Evolutionary conservation across 2,888 invertebrate species (phyloP).

Genomic region (Mechanitis messenoides): DNA sequence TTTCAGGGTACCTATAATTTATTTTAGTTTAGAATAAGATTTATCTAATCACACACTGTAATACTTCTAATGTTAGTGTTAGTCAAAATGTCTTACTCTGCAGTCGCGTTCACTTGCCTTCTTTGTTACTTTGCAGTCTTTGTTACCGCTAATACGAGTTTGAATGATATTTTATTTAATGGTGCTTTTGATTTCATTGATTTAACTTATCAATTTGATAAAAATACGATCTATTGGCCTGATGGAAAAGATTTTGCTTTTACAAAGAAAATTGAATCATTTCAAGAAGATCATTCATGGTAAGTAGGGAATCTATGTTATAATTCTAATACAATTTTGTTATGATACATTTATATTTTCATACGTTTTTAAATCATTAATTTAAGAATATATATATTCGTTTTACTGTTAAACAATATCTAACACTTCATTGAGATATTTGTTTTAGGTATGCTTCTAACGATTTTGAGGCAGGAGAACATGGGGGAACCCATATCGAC

Average conservation of each 20-base stretch:
- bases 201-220: conserved; percentile 49
- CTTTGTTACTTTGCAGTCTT: conserved; percentile 22
- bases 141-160: conserved; percentile 21
- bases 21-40: too few species aligned
- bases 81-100: conserved; percentile 33
- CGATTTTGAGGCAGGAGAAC: conserved; percentile 73
- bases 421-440: conserved; percentile 4
- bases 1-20: too few species aligned
- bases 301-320: conserved; percentile 31
- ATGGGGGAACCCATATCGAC: conserved; percentile 80
- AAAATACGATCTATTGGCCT: conserved; percentile 50
- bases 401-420: too few species aligned
- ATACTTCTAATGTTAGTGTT: neutral
- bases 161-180: conserved; percentile 45
- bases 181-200: conserved; percentile 54
- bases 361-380: too few species aligned
- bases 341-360: too few species aligned
- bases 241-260: conserved; percentile 41
- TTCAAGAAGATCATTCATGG: conserved; percentile 40
- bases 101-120: conserved; percentile 6
- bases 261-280: conserved; percentile 39
- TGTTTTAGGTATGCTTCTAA: conserved; percentile 66
- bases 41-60: neutral
- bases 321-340: too few species aligned
- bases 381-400: too few species aligned